phyloP scores from a whole-genome alignment of 2,888 invertebrate species.

The Caprella mutica region DNA sequence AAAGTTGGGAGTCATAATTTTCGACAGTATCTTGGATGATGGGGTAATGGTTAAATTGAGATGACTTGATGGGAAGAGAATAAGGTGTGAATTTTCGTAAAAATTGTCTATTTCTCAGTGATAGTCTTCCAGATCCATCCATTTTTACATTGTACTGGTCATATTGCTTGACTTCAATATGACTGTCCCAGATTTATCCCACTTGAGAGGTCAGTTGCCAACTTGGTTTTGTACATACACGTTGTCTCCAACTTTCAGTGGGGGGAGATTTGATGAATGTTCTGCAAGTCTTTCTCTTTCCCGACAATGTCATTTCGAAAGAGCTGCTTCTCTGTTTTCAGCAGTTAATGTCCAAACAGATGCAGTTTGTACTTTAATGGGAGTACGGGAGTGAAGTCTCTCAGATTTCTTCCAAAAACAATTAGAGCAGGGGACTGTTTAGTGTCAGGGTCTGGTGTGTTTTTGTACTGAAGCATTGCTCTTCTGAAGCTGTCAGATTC shows the following conservation, averaged over 20 bases:
- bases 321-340: constrained; percentile 7
- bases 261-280: neutral
- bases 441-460: constrained; percentile 16
- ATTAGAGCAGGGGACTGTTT: constrained; percentile 10
- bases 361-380: constrained; percentile 8
- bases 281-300: neutral
- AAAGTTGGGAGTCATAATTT: no score
- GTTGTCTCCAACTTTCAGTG: neutral
- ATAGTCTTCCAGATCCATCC: no score
- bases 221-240: neutral
- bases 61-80: no score
- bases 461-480: constrained; percentile 16
- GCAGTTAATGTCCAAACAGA: neutral
- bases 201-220: neutral
- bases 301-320: constrained; percentile 5
- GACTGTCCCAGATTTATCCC: neutral
- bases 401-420: constrained; percentile 12
- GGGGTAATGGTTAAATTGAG: no score
- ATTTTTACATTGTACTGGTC: no score
- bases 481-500: constrained; percentile 8
- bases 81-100: no score
- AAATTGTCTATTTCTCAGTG: no score
- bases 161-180: no score
- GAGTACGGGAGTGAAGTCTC: constrained; percentile 16
- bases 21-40: no score